Evolutionary conservation across 1,140 invertebrate species (phyloP), one percentile per base, ranked within the genome.

Genomic region (Teleogryllus occipitalis): DNA sequence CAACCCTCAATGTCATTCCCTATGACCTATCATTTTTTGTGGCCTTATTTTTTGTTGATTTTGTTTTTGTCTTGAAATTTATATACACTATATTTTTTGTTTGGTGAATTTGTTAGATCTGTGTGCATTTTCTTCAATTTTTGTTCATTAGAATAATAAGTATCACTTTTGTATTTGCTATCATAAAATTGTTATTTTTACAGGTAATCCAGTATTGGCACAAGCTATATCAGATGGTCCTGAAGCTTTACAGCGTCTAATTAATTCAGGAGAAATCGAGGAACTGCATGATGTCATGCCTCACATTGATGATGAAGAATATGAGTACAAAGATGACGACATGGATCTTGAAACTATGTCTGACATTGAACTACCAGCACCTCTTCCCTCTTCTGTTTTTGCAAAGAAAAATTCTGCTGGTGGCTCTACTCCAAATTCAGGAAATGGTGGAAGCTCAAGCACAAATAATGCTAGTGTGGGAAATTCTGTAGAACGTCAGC

Each of bases 211-310:
- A 6, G 91, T 92, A 84, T 84, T 95, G 47, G 91, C 92, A 82
- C 89, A 91, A 79, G 92, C 91, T 0, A 93, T 95, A 82, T 86
- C 89, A 15, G 92, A 93, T 83, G 93, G 94, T n/a, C 89, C 90
- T 18, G 89, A 93, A 72, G 91, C 91, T 75, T 88, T 95, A 47
- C 93, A 93, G 83, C 92, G 91, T 84, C 91, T 91, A 80, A 91
- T 95, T 21, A 90, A 91, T 81, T 91, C 92, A 8, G 94, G 94
- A 74, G 92, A 93, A 85, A 90, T 95, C 79, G 92, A 93, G 84
- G 93, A 95, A 83, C 82, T 95, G 47, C 88, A 91, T 74, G 93
- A 95, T 83, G 90, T 94, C 3, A 91, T 93, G 82, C 92, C 87
- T 76, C 88, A 87, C 79, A 87, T 90, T 77, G 91, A 92, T 80